Conservation (phyloP, 2,797 vertebrate genomes). For the Huso huso region DNA sequence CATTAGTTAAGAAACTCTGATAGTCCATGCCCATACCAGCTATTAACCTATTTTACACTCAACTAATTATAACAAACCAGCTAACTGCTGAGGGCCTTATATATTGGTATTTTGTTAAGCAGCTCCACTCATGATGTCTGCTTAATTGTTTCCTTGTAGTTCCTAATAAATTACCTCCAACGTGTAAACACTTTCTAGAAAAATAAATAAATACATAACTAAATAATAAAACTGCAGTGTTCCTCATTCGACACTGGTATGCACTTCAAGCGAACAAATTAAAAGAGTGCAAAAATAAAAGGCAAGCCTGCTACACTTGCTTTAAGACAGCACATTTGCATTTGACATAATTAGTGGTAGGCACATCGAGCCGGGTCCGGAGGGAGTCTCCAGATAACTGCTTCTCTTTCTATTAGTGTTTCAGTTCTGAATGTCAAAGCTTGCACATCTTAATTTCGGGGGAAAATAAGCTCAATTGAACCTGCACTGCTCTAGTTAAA, state of each 20-base stretch:
- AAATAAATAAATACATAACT: slow-evolving; percentile 42
- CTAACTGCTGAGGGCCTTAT: too few relatives aligned
- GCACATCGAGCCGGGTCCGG: slow-evolving; percentile 76
- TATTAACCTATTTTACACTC: too few relatives aligned
- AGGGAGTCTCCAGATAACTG: slow-evolving; percentile 84
- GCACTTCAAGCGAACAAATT: background rate
- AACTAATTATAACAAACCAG: too few relatives aligned
- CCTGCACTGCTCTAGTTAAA: slow-evolving; percentile 68
- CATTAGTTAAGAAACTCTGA: too few relatives aligned
- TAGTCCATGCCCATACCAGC: too few relatives aligned
- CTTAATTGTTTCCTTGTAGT: too few relatives aligned
- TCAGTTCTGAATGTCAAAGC: slow-evolving; percentile 90
- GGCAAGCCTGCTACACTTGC: slow-evolving; percentile 41
- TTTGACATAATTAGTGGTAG: slow-evolving; percentile 88
- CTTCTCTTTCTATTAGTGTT: slow-evolving; percentile 84
- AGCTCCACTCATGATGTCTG: too few relatives aligned
- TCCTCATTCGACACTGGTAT: slow-evolving; percentile 15
- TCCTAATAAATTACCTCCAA: too few relatives aligned
- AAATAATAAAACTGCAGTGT: slow-evolving; percentile 32
- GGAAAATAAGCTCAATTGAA: slow-evolving; percentile 78
- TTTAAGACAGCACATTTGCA: slow-evolving; percentile 70
- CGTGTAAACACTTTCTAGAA: too few relatives aligned
- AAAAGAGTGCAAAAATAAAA: background rate
- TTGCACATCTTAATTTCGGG: slow-evolving; percentile 93
- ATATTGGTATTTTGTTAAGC: too few relatives aligned